Base-by-base conservation (phyloP, 2,888 invertebrate species). In the Drosophila phalerata region DNA sequence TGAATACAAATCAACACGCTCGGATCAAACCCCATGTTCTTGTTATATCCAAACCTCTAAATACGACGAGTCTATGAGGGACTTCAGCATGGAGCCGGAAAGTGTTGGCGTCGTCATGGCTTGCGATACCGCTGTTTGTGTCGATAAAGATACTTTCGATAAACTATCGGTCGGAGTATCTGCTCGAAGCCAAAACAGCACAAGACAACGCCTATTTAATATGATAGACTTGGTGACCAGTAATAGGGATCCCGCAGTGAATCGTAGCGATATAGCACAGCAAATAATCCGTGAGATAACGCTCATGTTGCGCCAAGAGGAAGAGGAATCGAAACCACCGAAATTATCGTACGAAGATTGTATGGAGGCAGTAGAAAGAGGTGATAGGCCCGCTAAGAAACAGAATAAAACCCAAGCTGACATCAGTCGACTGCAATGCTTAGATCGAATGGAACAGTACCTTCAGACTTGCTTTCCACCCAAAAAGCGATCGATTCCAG, bases 241-340 rank as follows among this genome's bases (percentile, higher is more conserved):
- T 22, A 11, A 32, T 0, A 45, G 51, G 5, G 32, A 56, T 34
- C 30, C 47, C 1, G 32, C 17, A 5, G 19, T 15, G 6, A 51
- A 74, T 38, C 88, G 89, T 5, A 5, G 45, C 0, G 34, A 17
- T 1, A 17, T 62, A 5, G 78, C 85, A 13, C 57, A 75, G 4
- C 22, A 75, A 32, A 58, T 88, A 3, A 74, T 89, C 11, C 62
- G 65, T 5, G 85, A 85, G 15, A 10, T 85, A 1, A 76, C 80
- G 0, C 3, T 55, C 0, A 32, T 85, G 47, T 38, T 88, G 9
- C 69, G 77, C 11, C 17, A 40, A 9, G 85, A 84, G 5, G 61
- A 47, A 5, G 73, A 77, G 15, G 6, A 40, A 3, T 51, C 37
- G 1, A 19, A 38, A 3, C 45, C 49, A 4, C 45, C 40, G 0